Evolutionary conservation across 2,888 invertebrate species (phyloP).

Genomic region (Machimus atricapillus): DNA sequence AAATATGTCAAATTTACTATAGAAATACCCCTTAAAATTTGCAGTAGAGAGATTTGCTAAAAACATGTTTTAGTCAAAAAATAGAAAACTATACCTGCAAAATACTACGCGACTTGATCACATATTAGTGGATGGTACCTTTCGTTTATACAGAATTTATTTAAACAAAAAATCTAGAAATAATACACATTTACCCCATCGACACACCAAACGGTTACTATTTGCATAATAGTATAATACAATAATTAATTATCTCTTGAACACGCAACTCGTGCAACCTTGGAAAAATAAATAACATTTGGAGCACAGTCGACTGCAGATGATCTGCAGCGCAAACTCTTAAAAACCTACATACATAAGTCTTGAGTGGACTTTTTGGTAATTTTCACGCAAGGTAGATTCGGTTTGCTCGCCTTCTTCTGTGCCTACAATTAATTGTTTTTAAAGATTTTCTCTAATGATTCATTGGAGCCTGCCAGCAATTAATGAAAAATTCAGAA

Average conservation of each 20-base stretch:
- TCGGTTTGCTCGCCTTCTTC: no score
- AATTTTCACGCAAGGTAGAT: neutral
- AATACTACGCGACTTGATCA: no score
- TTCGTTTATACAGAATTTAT: no score
- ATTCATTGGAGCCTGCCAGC: neutral
- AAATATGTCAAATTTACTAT: no score
- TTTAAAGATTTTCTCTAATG: neutral
- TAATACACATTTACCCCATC: neutral
- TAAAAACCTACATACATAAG: neutral
- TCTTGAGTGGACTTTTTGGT: neutral
- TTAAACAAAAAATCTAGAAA: neutral
- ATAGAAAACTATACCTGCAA: no score
- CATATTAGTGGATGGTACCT: no score
- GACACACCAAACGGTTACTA: neutral
- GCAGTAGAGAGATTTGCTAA: no score
- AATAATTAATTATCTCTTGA: neutral
- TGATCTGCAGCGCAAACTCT: neutral
- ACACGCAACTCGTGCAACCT: neutral
- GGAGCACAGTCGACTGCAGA: neutral
- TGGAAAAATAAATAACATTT: neutral
- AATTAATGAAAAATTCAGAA: neutral
- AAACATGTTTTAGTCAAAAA: no score
- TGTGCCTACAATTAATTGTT: neutral
- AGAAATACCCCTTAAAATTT: no score
- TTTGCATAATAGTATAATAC: neutral